A percentile compares a stretch with the other conserved stretches of the same genome.
These are phyloP conservation scores for Halcyon smyrnensis DNA, from an alignment of 2,797 vertebrate genomes.

Conservation along the genomic window DNA sequence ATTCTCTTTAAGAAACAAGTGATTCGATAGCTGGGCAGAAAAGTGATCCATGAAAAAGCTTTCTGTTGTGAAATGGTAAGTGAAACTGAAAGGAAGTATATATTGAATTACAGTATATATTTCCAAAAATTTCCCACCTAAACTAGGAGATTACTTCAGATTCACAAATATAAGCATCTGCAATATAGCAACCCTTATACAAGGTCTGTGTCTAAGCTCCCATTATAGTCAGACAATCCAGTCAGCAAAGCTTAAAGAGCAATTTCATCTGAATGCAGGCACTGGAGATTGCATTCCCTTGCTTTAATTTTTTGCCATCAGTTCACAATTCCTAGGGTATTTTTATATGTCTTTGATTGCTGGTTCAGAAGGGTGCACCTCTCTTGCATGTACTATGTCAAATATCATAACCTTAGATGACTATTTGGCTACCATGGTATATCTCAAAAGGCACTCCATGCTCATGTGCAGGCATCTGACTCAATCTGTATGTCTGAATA, in stretches of 20 bases:
- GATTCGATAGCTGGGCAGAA: background rate
- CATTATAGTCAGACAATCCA: background rate
- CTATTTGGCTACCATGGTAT: background rate
- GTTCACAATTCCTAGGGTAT: background rate
- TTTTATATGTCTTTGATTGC: background rate
- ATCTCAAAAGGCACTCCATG: background rate
- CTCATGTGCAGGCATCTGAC: background rate
- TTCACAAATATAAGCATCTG: background rate
- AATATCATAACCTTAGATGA: background rate
- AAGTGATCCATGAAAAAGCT: background rate
- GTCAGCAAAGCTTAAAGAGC: background rate
- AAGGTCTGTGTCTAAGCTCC: background rate
- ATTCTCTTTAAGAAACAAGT: background rate
- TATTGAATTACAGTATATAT: background rate
- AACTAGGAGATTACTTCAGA: background rate
- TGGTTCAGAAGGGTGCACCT: background rate
- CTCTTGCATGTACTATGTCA: background rate
- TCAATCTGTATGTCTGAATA: background rate
- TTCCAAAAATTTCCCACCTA: background rate
- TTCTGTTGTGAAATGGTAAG: background rate
- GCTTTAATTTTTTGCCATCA: background rate
- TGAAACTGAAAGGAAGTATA: background rate
- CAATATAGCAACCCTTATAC: accelerated
- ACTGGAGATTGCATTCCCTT: background rate
- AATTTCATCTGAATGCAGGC: background rate